These are phyloP conservation scores for Phthorimaea operculella DNA, from an alignment of 1,140 invertebrate species.

Conservation along the genomic window DNA sequence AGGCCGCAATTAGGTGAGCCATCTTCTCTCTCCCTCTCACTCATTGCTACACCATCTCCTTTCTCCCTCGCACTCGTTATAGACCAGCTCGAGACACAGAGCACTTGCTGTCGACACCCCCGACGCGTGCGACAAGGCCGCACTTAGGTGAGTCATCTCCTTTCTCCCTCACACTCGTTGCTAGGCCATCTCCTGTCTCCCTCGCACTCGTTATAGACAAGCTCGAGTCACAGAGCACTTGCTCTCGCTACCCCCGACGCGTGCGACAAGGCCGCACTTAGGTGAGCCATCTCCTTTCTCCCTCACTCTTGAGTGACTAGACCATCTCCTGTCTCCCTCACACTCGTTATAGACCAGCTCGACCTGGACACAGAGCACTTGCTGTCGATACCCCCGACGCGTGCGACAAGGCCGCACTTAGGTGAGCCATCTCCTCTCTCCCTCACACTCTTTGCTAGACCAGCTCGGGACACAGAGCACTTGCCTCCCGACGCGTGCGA, in stretches of 20 bases:
- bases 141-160: conserved; percentile 67
- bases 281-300: too few relatives aligned
- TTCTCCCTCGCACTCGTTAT: too few relatives aligned
- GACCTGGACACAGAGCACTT: conserved; percentile 82
- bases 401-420: conserved; percentile 88
- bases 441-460: too few relatives aligned
- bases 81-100: conserved; percentile 79
- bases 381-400: conserved; percentile 87
- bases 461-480: conserved; percentile 79
- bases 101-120: conserved; percentile 83
- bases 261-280: conserved; percentile 88
- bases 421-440: too few relatives aligned
- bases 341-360: conserved; percentile 71
- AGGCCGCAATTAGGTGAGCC: too few relatives aligned
- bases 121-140: conserved; percentile 89
- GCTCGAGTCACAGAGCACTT: conserved; percentile 70
- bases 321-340: too few relatives aligned
- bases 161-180: too few relatives aligned
- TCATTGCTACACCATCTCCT: too few relatives aligned
- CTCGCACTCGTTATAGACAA: conserved; percentile 78
- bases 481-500: conserved; percentile 88
- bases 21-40: too few relatives aligned
- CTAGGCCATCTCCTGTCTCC: too few relatives aligned
- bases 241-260: conserved; percentile 88
- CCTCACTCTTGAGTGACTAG: too few relatives aligned